Base-by-base conservation (phyloP, 1,140 invertebrate genomes). In the Agrilus planipennis region DNA sequence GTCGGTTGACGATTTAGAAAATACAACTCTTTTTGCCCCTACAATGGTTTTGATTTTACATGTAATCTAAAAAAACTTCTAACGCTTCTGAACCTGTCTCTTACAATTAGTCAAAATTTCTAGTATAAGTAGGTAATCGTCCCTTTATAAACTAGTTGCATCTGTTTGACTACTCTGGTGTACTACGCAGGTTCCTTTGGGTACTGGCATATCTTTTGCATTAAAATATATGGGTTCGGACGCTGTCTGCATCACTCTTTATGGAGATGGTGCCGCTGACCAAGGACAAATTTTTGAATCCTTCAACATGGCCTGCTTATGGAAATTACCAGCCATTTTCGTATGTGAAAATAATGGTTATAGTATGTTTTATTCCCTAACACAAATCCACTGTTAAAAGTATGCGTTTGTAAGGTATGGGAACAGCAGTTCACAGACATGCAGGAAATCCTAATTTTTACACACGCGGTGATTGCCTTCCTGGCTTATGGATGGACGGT, bases 301-400 rank as follows among this genome's bases (percentile, higher is more conserved):
- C 0, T 86, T 81, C 57, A 87, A 87, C 50, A 85, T 87, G 69
- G 75, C 80, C 2, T 83, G 83, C 54, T 70, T 99, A 28, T 96
- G 91, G 93, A 77, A 90, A 53, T 60, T 99, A 42, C 95, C 95
- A 0, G 79, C 76, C 46, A 86, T 99, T 49, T 99, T 95, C 66
- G 79, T 99, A 21, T 98, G 94, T 62, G 95, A 99, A 68, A 99
- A 99, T 59, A 99, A 99, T 65, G 87, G 89, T 28, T 98, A 94
- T 61, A 72, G 71, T 36, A 97, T n/a, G n/a, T n/a, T n/a, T n/a
- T n/a, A n/a, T n/a, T n/a, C n/a, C n/a, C n/a, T n/a, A n/a, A n/a
- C n/a, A 31, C 6, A 25, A 25, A 7, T 25, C n/a, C 6, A 25
- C 37, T 32, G 35, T 15, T 20, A 21, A 23, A n/a, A n/a, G n/a